Base-by-base conservation (phyloP, 2,888 invertebrate genomes). In the Gonocerus acuteangulatus region DNA sequence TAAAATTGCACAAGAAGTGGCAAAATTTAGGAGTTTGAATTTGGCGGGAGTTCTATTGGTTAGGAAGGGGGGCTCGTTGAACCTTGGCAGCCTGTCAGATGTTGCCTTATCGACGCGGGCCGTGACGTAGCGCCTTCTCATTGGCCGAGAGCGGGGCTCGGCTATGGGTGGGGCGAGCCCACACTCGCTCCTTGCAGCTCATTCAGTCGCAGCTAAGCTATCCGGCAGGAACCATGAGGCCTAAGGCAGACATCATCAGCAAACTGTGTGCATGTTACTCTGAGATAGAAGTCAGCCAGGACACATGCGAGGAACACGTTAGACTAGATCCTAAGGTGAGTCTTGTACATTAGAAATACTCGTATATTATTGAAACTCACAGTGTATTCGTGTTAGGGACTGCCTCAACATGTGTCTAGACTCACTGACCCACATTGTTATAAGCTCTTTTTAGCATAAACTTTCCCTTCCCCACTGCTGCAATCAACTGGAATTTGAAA, bases 221-320 rank as follows among this genome's bases (percentile, higher is more conserved):
- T 19, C 11, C 39, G 21, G 22, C 36, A 16, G 39, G 0, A 23
- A 51, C 48, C 48, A 66, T 66, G 65, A 62, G 65, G 52, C 66
- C 66, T 39, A 67, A 67, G 62, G 49, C 59, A 27, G 67, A 67
- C 60, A 60, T 66, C 34, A 62, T 64, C 62, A 63, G 62, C 48
- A 63, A 66, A 39, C 63, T 67, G 15, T 61, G 65, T 19, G 61
- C 67, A 21, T 63, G 65, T 22, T 65, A 65, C 23, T 56, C 60
- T 19, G 67, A 66, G 15, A 36, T 66, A 13, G 59, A 63, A 34
- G 56, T 67, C 2, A 62, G 62, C 9, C 64, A 66, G 44, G 57
- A 57, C 44, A 27, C 13, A 34, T 65, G 61, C 32, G 61, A 65
- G 42, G 61, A 60, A 23, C 51, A 60, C 34, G 44, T 49, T 16